phyloP scores from a whole-genome alignment of 35 echinoderm and acorn worm genomes.

The Holothuria glaberrima region DNA sequence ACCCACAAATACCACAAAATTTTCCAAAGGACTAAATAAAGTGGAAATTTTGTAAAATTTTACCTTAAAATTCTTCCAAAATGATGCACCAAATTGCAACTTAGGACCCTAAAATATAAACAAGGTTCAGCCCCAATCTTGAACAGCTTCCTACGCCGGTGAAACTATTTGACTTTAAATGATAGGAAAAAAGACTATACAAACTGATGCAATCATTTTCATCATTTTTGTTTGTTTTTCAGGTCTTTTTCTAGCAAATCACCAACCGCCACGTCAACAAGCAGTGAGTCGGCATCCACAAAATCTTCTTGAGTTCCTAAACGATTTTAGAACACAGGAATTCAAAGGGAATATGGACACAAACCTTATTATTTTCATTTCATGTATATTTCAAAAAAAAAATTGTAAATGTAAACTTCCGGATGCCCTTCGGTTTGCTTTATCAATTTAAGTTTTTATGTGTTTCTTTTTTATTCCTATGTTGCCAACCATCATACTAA shows the following conservation, averaged over 20 bases:
- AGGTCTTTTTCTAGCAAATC: conserved; percentile 17
- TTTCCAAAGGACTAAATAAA: too few species aligned
- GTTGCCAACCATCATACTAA: too few species aligned
- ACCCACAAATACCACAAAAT: too few species aligned
- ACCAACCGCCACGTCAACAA: neutral
- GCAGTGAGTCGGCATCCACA: neutral
- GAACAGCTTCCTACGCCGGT: too few species aligned
- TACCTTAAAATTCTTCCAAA: too few species aligned
- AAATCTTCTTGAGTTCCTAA: conserved; percentile 11
- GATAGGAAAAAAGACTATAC: too few species aligned
- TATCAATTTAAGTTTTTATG: neutral
- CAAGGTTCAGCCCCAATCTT: too few species aligned
- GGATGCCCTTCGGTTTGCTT: conserved; percentile 3
- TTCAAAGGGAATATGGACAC: neutral
- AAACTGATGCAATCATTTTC: too few species aligned
- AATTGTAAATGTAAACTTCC: conserved; percentile 5
- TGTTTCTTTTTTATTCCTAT: neutral
- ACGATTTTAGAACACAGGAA: neutral
- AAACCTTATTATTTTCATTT: neutral
- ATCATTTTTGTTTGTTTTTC: neutral
- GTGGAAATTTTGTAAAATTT: too few species aligned
- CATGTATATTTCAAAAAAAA: neutral
- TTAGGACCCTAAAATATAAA: too few species aligned
- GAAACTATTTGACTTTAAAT: too few species aligned
- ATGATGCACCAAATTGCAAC: too few species aligned